Evolutionary conservation across 2,113 vertebrate genomes (phyloP).

Genomic region (Hippoglossus stenolepis): DNA sequence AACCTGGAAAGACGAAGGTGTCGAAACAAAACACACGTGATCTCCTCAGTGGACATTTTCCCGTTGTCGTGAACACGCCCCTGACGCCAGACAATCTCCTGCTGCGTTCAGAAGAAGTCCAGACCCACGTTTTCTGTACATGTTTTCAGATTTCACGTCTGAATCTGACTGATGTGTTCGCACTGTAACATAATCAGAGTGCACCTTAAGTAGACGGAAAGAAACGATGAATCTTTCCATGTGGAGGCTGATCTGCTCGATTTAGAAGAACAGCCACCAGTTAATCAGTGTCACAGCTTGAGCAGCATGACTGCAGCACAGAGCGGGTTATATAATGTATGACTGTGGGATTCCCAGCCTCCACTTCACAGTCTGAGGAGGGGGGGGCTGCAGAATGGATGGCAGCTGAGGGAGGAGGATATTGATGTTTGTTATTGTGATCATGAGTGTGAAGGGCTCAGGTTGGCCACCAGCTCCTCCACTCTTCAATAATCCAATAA

Average conservation of each 20-base stretch:
- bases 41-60: too few species aligned
- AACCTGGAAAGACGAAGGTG: too few species aligned
- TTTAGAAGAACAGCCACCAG: constrained; percentile 66
- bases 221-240: constrained; percentile 36
- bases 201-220: constrained; percentile 31
- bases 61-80: too few species aligned
- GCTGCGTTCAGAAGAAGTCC: too few species aligned
- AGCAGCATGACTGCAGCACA: constrained; percentile 67
- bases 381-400: constrained; percentile 45
- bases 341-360: constrained; percentile 76
- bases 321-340: constrained; percentile 70
- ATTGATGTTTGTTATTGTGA: constrained; percentile 62
- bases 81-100: too few species aligned
- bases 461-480: constrained; percentile 57
- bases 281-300: constrained; percentile 71
- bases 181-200: neutral
- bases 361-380: constrained; percentile 61
- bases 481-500: constrained; percentile 70
- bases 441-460: constrained; percentile 61
- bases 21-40: too few species aligned
- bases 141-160: too few species aligned
- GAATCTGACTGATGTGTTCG: too few species aligned
- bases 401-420: constrained; percentile 41
- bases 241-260: constrained; percentile 61
- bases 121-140: too few species aligned